Base-by-base conservation (phyloP, 2,113 vertebrate species). In the Ammodytes dubius region DNA sequence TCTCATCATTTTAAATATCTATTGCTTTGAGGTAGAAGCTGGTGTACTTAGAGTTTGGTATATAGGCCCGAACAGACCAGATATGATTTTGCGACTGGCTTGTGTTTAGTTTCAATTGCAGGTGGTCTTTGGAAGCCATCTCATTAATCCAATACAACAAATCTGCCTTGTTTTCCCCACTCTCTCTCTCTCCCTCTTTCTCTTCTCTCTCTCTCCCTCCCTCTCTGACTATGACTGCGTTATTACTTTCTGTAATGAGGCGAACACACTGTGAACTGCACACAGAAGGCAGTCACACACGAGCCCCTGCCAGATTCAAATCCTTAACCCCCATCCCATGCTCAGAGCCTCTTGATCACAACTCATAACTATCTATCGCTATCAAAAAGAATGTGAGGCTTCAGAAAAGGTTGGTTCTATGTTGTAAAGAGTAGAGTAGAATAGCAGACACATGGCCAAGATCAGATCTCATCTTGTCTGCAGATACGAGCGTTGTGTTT, bases 121-220 rank as follows among this genome's bases (percentile, higher is more conserved):
- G 92, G 92, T 94, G 94, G 94, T 95, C 91, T 93, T 94, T 88
- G 87, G 80, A 83, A 94, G 83, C 83, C 61, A 72, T 94, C 90
- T 95, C 92, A 94, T 95, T 94, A 95, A 94, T 94, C 91, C 91
- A 93, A 93, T 95, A 93, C 27, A 27, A 93, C 94, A 92, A 87
- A 70, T 45, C 70, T 52, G 87, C 87, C 86, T 93, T 94, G 91
- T 95, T 94, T 95, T 93, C 88, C 89, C n/a, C n/a, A n/a, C 92
- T 81, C 90, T 85, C 86, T 73, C 87, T 72, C 83, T 70, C 74
- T 45, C 70, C 47, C 86, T 86, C 86, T 93, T 94, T 91, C 94
- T 94, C 94, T 93, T 88, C 27, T 66, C 81, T 78, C 83, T 89
- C 87, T 87, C 88, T 89, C 89, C 69, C 74, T 56, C 79, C 11